These are phyloP conservation scores for Dysidea cf. avara DNA, from an alignment of 37 sponge, comb jelly and placozoan genomes.

Conservation along the genomic window DNA sequence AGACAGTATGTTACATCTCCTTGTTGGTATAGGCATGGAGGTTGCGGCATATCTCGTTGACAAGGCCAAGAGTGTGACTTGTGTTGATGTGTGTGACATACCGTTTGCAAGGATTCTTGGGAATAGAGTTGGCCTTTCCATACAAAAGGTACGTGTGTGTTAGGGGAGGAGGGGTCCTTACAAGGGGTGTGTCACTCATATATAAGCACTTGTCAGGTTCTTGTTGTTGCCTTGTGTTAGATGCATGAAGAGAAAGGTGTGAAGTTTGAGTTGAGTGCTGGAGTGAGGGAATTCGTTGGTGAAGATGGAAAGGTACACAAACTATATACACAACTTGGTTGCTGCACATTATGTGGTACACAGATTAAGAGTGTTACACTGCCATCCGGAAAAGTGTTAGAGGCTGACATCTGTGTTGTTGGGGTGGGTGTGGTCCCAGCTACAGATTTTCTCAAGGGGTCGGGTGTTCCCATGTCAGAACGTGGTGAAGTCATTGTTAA, in stretches of 20 bases:
- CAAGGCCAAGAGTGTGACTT: constrained; percentile 75
- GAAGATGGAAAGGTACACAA: constrained; percentile 66
- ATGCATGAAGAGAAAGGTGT: constrained; percentile 82
- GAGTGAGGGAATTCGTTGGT: constrained; percentile 71
- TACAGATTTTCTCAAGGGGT: constrained; percentile 77
- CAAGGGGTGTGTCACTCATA: constrained; percentile 23
- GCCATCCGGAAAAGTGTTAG: constrained; percentile 61
- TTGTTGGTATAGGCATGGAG: constrained; percentile 72
- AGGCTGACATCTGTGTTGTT: constrained; percentile 68
- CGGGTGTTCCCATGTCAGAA: constrained; percentile 65
- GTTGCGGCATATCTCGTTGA: constrained; percentile 66
- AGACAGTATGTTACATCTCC: no score
- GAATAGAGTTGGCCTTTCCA: constrained; percentile 46
- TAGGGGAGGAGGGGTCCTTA: not conserved
- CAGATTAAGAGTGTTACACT: constrained; percentile 58
- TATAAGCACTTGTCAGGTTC: no score
- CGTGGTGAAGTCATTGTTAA: constrained; percentile 79
- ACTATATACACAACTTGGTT: no score
- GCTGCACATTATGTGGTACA: not conserved
- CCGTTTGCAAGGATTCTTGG: constrained; percentile 85
- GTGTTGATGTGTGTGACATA: constrained; percentile 62
- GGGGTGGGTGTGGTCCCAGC: constrained; percentile 84
- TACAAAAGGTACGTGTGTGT: constrained; percentile 82
- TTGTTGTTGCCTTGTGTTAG: constrained; percentile 47
- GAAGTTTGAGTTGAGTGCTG: constrained; percentile 63